phyloP scores from a whole-genome alignment of 2,888 invertebrate species.

The Pecten maximus region DNA sequence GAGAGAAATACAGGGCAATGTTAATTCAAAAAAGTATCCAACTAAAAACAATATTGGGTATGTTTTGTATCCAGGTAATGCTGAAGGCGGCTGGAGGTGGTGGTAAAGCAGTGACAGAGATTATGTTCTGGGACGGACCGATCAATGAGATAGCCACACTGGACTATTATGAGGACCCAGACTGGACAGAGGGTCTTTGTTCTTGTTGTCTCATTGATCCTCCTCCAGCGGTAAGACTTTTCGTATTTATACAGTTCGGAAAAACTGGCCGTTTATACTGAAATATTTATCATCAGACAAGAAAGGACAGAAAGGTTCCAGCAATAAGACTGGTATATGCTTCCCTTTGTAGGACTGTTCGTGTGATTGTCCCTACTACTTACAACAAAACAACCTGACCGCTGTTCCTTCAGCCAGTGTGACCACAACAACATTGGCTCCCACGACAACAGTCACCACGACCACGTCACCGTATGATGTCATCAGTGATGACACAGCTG shows the following conservation, averaged over 20 bases:
- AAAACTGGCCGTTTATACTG: too few species aligned
- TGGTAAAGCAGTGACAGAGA: slow-evolving; percentile 49
- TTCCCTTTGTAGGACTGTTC: not conserved
- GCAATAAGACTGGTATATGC: too few species aligned
- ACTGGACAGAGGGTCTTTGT: slow-evolving; percentile 49
- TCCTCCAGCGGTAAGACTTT: slow-evolving; percentile 46
- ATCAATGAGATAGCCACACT: slow-evolving; percentile 47
- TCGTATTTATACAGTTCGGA: too few species aligned
- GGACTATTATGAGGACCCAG: slow-evolving; percentile 47
- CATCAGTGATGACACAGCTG: slow-evolving; percentile 36
- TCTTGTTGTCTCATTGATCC: slow-evolving; percentile 51
- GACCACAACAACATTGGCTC: slow-evolving; percentile 2
- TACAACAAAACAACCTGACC: slow-evolving; percentile 30
- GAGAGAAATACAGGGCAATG: too few species aligned
- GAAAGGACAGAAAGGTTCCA: too few species aligned
- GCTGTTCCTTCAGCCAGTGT: slow-evolving; percentile 40
- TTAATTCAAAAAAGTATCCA: too few species aligned
- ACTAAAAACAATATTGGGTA: too few species aligned
- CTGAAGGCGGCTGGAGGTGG: slow-evolving; percentile 48
- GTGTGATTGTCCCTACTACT: not conserved
- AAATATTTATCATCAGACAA: too few species aligned
- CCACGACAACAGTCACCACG: slow-evolving; percentile 6
- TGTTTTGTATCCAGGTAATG: too few species aligned
- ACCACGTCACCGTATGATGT: slow-evolving; percentile 41
- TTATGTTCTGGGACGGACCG: slow-evolving; percentile 54